Evolutionary conservation across 2,113 vertebrate species (phyloP), one percentile per base, ranked within the genome.

Genomic region (Paradoxurus hermaphroditus): DNA sequence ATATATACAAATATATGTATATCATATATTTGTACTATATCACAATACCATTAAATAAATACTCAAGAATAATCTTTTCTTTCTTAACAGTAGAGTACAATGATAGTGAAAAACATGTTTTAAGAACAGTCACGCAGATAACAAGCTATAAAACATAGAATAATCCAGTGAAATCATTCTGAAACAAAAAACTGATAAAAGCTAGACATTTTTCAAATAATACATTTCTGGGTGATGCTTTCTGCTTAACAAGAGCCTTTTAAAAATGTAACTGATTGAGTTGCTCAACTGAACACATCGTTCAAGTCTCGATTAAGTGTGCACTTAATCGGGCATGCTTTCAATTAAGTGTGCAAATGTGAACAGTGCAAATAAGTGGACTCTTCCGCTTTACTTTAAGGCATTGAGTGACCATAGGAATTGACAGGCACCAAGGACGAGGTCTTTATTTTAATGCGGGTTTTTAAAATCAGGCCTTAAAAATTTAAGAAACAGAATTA

Each of bases 201-300:
- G 84, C 82, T 81, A 97, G 97, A 86, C 91, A 98, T 98, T 98
- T 98, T 98, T 98, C 95, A 98, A 90, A 96, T n/a, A 94, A 93
- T 97, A 79, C 0, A 27, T 97, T 98, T 98, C 92, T 95, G 96
- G 51, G 65, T 34, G 31, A 94, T 97, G 78, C 31, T 97, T 98
- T 97, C 67, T 88, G 79, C 85, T 97, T 97, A 92, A 23, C 77
- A 88, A 92, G 95, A 97, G 84, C 36, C 34, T 84, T 75, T 63
- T 56, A 53, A 85, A 95, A 94, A 56, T 89, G 5, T 81, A 95
- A 92, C 97, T 63, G 41, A 94, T 29, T 94, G 19, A 78, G 96
- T 91, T 97, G 36, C 83, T 90, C 67, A 97, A 96, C 25, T 77
- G 0, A 72, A 73, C 25, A 91, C 70, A 62, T 1, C 39, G 31